Conservation (phyloP, 1,140 invertebrate species). For the Eueides isabella region DNA sequence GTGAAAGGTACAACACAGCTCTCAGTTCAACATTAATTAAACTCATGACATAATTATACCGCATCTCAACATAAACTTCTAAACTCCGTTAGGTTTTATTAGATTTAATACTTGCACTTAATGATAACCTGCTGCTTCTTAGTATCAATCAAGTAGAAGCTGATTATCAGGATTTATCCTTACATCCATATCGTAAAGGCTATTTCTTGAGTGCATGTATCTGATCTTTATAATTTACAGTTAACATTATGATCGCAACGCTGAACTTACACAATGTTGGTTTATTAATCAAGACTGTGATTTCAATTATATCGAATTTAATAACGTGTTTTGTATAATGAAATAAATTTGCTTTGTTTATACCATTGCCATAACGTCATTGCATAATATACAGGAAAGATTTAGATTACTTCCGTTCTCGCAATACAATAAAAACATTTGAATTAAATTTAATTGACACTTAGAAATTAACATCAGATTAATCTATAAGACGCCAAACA, state of each 20-base stretch:
- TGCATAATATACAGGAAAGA: not conserved
- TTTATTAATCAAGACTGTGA: slow-evolving; percentile 9
- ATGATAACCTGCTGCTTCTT: slow-evolving; percentile 22
- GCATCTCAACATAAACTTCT: not conserved
- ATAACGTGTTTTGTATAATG: not conserved
- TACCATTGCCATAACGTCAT: not conserved
- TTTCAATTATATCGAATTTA: not conserved
- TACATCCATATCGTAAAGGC: not conserved
- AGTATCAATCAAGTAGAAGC: slow-evolving; percentile 27
- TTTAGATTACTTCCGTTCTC: slow-evolving; percentile 9
- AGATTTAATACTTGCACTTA: slow-evolving; percentile 28
- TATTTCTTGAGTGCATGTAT: slow-evolving; percentile 7
- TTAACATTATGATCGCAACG: slow-evolving; percentile 28
- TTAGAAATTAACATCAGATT: slow-evolving; percentile 25
- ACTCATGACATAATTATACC: not conserved
- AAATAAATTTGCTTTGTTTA: not conserved
- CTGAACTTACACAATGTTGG: slow-evolving; percentile 14
- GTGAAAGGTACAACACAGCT: not conserved
- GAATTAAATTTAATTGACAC: slow-evolving; percentile 22
- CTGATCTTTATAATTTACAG: slow-evolving; percentile 20
- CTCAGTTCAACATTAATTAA: not conserved
- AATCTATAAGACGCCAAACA: slow-evolving; percentile 15
- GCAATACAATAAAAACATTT: not conserved
- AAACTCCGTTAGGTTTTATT: slow-evolving; percentile 36
- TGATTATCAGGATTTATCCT: slow-evolving; percentile 29